Evolutionary conservation across 2,888 invertebrate species (phyloP).

Genomic region (Drosophila birchii): DNA sequence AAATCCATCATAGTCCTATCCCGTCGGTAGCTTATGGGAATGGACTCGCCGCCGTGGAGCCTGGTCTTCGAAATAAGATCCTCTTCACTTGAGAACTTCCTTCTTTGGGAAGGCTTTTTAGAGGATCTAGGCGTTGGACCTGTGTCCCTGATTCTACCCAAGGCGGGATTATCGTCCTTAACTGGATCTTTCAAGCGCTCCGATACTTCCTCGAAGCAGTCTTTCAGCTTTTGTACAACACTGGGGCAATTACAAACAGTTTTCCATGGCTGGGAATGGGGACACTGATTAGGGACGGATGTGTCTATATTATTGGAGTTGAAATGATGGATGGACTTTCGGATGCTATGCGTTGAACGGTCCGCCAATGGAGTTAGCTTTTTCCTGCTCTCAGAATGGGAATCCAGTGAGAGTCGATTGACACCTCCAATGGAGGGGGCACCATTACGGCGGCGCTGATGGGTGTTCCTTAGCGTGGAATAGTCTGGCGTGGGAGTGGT

Average conservation of each 20-base stretch:
- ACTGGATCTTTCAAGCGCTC: not conserved
- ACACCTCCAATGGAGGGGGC: not conserved
- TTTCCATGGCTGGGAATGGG: not conserved
- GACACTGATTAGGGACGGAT: not conserved
- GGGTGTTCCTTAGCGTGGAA: not conserved
- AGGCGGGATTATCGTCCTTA: not conserved
- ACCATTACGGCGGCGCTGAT: too few species aligned
- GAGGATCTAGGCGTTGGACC: not conserved
- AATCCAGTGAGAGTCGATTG: too few species aligned
- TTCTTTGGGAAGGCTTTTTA: not conserved
- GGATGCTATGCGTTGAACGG: not conserved
- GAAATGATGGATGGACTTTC: not conserved
- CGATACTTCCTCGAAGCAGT: slow-evolving; percentile 28
- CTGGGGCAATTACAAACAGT: not conserved
- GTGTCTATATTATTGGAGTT: not conserved
- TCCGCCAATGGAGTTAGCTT: not conserved
- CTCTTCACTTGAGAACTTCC: not conserved
- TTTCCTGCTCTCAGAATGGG: not conserved
- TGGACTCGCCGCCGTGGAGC: not conserved
- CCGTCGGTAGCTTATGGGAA: not conserved
- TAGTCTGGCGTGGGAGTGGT: not conserved
- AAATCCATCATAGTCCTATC: slow-evolving; percentile 3
- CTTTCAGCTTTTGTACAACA: slow-evolving; percentile 9
- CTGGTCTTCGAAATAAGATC: not conserved
- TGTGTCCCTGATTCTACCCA: not conserved